Evolutionary conservation across 2,797 vertebrate genomes (phyloP).

Genomic region (Microtus agrestis): DNA sequence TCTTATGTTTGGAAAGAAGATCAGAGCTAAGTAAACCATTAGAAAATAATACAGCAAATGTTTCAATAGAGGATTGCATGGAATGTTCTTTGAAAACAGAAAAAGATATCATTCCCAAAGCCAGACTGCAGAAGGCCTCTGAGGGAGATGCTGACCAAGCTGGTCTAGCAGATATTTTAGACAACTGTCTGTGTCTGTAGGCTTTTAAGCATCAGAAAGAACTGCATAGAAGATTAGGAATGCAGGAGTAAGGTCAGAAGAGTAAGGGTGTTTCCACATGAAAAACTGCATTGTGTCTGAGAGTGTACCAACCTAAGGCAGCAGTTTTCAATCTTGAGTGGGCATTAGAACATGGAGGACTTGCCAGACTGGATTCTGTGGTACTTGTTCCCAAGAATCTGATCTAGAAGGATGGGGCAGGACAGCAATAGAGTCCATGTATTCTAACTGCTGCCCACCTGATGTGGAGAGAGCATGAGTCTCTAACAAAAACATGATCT

Average conservation of each 20-base stretch:
- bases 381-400: neutral
- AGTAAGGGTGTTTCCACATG: neutral
- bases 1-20: neutral
- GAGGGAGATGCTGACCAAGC: neutral
- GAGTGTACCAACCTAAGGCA: neutral
- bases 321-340: neutral
- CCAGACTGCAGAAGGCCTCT: neutral
- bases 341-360: neutral
- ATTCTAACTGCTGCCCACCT: neutral
- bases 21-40: neutral
- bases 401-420: neutral
- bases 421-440: neutral
- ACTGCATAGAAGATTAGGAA: neutral
- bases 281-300: neutral
- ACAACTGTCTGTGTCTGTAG: too few relatives aligned
- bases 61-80: neutral
- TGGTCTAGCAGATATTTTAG: neutral
- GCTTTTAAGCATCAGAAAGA: neutral
- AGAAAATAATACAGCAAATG: neutral
- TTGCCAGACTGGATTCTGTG: neutral
- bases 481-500: neutral
- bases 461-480: neutral
- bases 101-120: accelerated
- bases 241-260: neutral
- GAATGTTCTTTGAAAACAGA: neutral